phyloP scores from a whole-genome alignment of 2,888 invertebrate species.

The Troides oblongomaculatus region DNA sequence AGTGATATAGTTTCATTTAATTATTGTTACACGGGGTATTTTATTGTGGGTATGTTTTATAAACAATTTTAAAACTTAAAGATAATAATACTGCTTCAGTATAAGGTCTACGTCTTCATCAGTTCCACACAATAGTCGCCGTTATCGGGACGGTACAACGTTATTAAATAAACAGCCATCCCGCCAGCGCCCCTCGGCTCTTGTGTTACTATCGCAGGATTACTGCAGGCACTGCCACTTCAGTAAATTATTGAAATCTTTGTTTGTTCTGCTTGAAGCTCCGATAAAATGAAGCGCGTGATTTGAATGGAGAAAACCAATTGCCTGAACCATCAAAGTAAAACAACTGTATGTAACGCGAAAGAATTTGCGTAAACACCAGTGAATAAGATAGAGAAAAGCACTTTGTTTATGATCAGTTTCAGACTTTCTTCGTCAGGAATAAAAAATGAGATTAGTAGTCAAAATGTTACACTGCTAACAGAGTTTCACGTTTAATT shows the following conservation, averaged over 20 bases:
- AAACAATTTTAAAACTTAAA: not conserved
- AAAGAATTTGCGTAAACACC: not conserved
- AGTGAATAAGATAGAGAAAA: not conserved
- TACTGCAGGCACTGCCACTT: conserved; percentile 45
- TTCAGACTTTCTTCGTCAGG: not conserved
- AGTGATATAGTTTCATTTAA: too few relatives aligned
- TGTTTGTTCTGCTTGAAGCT: conserved; percentile 36
- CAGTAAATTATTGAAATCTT: conserved; percentile 55
- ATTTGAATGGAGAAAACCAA: conserved; percentile 22
- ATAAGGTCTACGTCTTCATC: conserved; percentile 36
- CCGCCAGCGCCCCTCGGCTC: conserved; percentile 44
- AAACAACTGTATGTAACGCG: conserved; percentile 1
- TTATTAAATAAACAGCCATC: conserved; percentile 72
- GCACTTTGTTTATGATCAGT: not conserved
- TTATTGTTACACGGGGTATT: too few relatives aligned
- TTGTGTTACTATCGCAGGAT: conserved; percentile 48
- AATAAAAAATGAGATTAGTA: not conserved
- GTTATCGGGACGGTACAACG: conserved; percentile 66
- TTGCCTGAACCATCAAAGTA: conserved; percentile 11
- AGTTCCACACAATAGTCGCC: conserved; percentile 57
- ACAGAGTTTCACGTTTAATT: conserved; percentile 35
- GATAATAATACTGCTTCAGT: conserved; percentile 1
- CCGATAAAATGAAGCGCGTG: conserved; percentile 25
- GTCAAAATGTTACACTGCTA: not conserved
- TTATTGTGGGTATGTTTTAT: too few relatives aligned